Percentiles rank a stretch among this genome's conserved stretches.
Conservation (phyloP, 2,113 vertebrate species). For the Phoxinus phoxinus region DNA sequence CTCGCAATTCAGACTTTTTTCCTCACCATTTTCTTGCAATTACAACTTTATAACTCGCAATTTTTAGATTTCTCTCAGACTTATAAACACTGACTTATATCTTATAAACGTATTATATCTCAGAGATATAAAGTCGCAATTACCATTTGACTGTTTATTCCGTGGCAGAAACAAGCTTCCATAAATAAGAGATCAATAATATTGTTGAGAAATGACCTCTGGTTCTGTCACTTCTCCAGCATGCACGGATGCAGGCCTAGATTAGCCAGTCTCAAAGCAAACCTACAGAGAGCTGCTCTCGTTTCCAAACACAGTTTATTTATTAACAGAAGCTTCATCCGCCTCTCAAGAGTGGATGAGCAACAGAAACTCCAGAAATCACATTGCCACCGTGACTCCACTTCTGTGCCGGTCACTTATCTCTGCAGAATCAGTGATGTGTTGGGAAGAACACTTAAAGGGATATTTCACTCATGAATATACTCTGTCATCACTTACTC, state of each 20-base stretch:
- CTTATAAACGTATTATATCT: too few species aligned
- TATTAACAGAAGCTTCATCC: conserved; percentile 61
- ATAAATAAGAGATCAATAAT: conserved; percentile 32
- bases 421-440: neutral
- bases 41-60: too few species aligned
- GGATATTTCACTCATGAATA: neutral
- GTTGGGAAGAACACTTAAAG: neutral
- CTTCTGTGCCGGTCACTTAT: neutral
- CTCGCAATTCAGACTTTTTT: too few species aligned
- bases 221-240: conserved; percentile 9
- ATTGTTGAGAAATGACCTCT: neutral
- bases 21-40: too few species aligned
- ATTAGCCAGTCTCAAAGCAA: conserved; percentile 65
- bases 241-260: conserved; percentile 54
- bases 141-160: too few species aligned
- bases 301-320: conserved; percentile 80
- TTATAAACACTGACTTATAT: too few species aligned
- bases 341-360: conserved; percentile 21
- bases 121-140: too few species aligned
- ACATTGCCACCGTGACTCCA: neutral
- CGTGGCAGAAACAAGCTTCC: too few species aligned
- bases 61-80: too few species aligned
- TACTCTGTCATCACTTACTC: neutral
- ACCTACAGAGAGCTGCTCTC: conserved; percentile 78
- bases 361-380: conserved; percentile 64